Conservation (phyloP, 2,888 invertebrate genomes). For the Marronus borbonicus region DNA sequence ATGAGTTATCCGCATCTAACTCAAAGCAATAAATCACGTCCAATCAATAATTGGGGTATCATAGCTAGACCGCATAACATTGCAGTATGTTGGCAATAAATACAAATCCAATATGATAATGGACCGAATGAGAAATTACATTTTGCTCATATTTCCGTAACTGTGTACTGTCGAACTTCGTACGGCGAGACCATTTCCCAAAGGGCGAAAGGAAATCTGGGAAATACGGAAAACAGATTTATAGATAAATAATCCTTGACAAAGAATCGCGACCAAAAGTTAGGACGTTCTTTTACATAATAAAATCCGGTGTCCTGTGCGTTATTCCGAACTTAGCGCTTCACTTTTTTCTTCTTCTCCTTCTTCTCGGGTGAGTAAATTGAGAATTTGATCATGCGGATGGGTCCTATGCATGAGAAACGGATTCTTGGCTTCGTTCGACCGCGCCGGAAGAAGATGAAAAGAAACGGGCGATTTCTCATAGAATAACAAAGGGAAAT, state of each 20-base stretch:
- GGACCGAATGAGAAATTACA: constrained; percentile 33
- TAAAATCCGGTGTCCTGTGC: constrained; percentile 40
- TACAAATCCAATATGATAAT: constrained; percentile 39
- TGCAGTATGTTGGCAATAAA: constrained; percentile 5
- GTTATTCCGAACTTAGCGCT: constrained; percentile 27
- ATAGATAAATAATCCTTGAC: constrained; percentile 45
- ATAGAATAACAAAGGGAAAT: constrained; percentile 31
- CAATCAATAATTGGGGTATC: background rate
- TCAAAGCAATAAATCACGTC: background rate
- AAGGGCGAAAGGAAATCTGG: constrained; percentile 29
- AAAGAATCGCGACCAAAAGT: constrained; percentile 44
- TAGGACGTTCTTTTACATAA: constrained; percentile 50
- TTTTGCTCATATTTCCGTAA: constrained; percentile 39
- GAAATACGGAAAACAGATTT: constrained; percentile 39
- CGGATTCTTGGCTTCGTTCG: constrained; percentile 52
- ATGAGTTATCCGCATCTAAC: background rate
- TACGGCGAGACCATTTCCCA: constrained; percentile 31
- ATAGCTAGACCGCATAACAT: background rate
- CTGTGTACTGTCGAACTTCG: constrained; percentile 29
- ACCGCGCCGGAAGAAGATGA: constrained; percentile 18
- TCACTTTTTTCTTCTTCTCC: constrained; percentile 12
- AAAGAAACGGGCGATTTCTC: constrained; percentile 28
- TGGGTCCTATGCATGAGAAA: constrained; percentile 60
- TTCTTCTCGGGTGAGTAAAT: constrained; percentile 55
- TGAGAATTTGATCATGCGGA: constrained; percentile 59